Conservation (phyloP, 92 coral and sea anemone genomes). For the Isaurus tuberculatus region DNA sequence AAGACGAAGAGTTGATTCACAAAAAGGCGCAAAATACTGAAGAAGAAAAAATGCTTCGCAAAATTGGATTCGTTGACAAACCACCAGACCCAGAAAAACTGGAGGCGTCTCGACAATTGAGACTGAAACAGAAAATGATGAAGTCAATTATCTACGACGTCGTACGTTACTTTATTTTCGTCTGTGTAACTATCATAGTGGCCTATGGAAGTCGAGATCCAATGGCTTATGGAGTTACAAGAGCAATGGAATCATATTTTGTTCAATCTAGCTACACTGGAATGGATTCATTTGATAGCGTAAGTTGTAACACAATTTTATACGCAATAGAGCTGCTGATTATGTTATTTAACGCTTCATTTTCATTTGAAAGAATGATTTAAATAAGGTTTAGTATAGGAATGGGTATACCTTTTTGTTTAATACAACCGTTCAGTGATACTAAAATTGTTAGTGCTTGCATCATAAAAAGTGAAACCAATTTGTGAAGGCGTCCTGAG, state of each 20-base stretch:
- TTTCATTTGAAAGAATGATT: too few species aligned
- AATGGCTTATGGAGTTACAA: conserved; percentile 83
- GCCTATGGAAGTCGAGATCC: conserved; percentile 96
- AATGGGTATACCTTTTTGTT: too few species aligned
- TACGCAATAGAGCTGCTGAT: too few species aligned
- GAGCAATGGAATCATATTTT: conserved; percentile 75
- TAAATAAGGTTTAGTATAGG: too few species aligned
- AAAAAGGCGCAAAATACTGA: conserved; percentile 65
- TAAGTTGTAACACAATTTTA: conserved; percentile 27
- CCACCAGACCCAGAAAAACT: conserved; percentile 93
- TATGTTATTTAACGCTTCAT: too few species aligned
- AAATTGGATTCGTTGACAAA: conserved; percentile 84
- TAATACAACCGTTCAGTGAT: too few species aligned
- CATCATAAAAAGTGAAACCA: too few species aligned
- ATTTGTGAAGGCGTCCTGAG: too few species aligned
- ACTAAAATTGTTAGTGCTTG: too few species aligned
- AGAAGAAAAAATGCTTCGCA: conserved; percentile 75
- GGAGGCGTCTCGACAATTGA: conserved; percentile 79
- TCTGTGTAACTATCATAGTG: conserved; percentile 73
- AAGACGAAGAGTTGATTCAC: conserved; percentile 88
- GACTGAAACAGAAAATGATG: conserved; percentile 88
- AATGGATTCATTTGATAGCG: conserved; percentile 63
- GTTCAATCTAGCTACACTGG: conserved; percentile 73
- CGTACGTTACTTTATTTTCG: conserved; percentile 81
- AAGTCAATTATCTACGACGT: conserved; percentile 84